A percentile compares a stretch with the other conserved stretches of the same genome.
Evolutionary conservation across 1,140 invertebrate species (phyloP).

Genomic region (Chironomus tepperi): DNA sequence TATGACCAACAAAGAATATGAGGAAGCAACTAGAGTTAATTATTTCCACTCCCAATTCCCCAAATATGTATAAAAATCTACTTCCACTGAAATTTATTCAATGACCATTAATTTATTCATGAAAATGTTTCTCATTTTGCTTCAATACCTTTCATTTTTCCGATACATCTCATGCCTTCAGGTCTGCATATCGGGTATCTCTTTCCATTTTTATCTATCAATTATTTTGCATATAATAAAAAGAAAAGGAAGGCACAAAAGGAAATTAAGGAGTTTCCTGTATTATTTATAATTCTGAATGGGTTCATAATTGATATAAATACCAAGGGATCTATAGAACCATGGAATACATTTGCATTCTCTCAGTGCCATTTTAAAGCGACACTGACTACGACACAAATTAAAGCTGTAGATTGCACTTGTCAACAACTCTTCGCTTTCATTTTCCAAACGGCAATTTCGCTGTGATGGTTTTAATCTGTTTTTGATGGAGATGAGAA

Average conservation of each 20-base stretch:
- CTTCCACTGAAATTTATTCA: neutral
- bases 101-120: neutral
- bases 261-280: too few relatives aligned
- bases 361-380: conserved; percentile 46
- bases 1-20: too few relatives aligned
- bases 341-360: conserved; percentile 56
- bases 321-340: conserved; percentile 42
- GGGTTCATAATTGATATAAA: too few relatives aligned
- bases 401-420: conserved; percentile 56
- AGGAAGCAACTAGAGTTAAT: too few relatives aligned
- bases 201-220: conserved; percentile 41
- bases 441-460: conserved; percentile 52
- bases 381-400: conserved; percentile 55
- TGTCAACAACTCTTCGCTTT: conserved; percentile 49
- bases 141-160: conserved; percentile 47
- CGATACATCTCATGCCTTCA: conserved; percentile 50
- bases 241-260: too few relatives aligned
- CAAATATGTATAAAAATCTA: too few relatives aligned
- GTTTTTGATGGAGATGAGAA: neutral
- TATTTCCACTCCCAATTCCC: too few relatives aligned
- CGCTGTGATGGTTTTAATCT: conserved; percentile 50
- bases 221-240: too few relatives aligned
- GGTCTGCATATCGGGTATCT: conserved; percentile 44
- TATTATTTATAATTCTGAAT: too few relatives aligned
- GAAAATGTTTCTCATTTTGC: conserved; percentile 5